Evolutionary conservation across 2,797 vertebrate species (phyloP).

Genomic region (Crax fasciolata): DNA sequence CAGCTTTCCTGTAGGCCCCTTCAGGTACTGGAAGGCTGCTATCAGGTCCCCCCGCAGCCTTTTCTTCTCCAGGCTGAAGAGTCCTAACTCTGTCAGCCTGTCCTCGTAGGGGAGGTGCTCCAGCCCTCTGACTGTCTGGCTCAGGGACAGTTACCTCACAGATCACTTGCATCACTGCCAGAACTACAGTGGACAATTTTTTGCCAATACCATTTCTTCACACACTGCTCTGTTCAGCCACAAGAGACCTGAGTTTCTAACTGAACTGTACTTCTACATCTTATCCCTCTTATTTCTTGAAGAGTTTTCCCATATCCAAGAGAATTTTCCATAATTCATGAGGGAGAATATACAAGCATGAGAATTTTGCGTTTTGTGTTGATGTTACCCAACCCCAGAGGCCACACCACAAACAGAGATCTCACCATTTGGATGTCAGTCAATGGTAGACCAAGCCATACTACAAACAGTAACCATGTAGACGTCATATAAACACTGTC

Average conservation of each 20-base stretch:
- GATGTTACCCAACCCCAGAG: background rate
- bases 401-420: background rate
- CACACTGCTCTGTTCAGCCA: background rate
- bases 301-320: background rate
- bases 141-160: background rate
- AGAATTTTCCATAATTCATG: background rate
- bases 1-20: too few species aligned
- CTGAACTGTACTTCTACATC: background rate
- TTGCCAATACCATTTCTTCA: background rate
- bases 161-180: background rate
- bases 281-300: background rate
- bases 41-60: too few species aligned
- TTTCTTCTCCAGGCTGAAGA: too few species aligned
- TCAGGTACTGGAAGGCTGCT: too few species aligned
- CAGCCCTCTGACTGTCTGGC: too few species aligned
- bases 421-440: background rate
- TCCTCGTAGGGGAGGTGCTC: too few species aligned
- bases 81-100: too few species aligned
- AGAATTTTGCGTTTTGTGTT: background rate
- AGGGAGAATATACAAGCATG: background rate
- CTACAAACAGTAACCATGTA: background rate
- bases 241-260: background rate
- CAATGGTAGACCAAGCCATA: background rate
- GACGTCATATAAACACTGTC: accelerated
- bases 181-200: background rate